Evolutionary conservation across 2,797 vertebrate species (phyloP).

Genomic region (Emys orbicularis): DNA sequence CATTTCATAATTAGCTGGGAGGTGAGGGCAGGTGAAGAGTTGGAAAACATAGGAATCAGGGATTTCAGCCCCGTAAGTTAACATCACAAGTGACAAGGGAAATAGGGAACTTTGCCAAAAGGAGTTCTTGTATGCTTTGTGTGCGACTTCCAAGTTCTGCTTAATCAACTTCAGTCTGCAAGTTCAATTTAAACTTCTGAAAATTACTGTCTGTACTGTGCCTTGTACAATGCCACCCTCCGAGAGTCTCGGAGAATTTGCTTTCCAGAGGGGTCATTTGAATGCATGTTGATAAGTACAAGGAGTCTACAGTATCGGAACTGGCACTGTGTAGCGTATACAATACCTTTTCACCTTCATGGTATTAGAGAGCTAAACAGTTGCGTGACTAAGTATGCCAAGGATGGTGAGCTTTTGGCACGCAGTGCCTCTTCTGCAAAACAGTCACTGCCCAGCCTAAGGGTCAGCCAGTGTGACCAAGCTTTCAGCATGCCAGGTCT

Average conservation of each 20-base stretch:
- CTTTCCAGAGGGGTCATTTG: background rate
- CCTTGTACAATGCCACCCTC: background rate
- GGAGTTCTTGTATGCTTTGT: background rate
- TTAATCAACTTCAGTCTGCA: rapidly evolving
- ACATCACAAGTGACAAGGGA: background rate
- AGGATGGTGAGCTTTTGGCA: background rate
- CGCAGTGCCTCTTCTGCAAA: background rate
- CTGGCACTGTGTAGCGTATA: background rate
- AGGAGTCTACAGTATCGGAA: background rate
- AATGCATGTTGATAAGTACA: background rate
- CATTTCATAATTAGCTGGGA: background rate
- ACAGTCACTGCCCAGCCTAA: background rate
- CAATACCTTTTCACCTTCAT: background rate
- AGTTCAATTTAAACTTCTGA: background rate
- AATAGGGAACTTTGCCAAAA: background rate
- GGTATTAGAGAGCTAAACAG: background rate
- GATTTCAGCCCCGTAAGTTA: background rate
- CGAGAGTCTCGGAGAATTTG: background rate
- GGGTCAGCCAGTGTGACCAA: background rate
- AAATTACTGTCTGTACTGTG: background rate
- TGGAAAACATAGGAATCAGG: background rate
- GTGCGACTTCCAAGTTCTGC: background rate
- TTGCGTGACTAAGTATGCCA: background rate
- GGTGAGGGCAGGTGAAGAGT: background rate
- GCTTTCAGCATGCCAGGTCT: background rate